Base-by-base conservation (phyloP, 2,113 vertebrate species). In the Oreocharis arfaki region DNA sequence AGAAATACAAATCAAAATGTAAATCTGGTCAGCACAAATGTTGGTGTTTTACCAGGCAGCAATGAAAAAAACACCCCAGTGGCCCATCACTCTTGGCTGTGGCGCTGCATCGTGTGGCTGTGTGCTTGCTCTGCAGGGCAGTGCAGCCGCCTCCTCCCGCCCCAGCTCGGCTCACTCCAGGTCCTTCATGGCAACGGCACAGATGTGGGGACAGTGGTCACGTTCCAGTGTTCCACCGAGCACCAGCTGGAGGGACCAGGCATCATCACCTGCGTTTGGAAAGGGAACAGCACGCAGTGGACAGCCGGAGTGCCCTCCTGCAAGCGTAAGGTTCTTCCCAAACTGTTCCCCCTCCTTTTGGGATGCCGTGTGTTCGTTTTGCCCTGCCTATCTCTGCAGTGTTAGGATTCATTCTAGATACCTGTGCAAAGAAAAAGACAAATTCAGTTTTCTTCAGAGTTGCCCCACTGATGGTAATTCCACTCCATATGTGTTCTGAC, bases 151-250 rank as follows among this genome's bases (percentile, higher is more conserved):
- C 46, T 98, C 71, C 92, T 93, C 6, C 96, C 98, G 3, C 99
- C 99, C 33, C 96, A 63, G 8, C 84, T 98, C 2, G 99, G 99
- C 70, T 98, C 97, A 0, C 96, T 98, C 11, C 98, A 95, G 74
- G 76, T 99, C 65, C 64, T 99, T 35, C 97, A 97, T 1, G 99
- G 99, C 17, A 98, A 99, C 1, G 99, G 99, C 80, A 98, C 98
- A 2, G 97, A 96, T 0, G 84, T 99, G 87, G 99, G 99, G 33
- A 98, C 98, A 0, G 97, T 99, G 61, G 97, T 99, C 17, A 89
- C 93, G 2, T 98, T 99, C 95, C 98, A 97, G 96, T 99, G 99
- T 87, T 98, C 98, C 1, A 94, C 93, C 1, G 98, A 97, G 79
- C 98, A 99, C 95, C 98, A 96, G 83, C 96, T 98, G 94, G 71